Evolutionary conservation across 2,797 vertebrate species (phyloP), one percentile per base, ranked within the genome.

Genomic region (Microctenopoma steveboyesi): DNA sequence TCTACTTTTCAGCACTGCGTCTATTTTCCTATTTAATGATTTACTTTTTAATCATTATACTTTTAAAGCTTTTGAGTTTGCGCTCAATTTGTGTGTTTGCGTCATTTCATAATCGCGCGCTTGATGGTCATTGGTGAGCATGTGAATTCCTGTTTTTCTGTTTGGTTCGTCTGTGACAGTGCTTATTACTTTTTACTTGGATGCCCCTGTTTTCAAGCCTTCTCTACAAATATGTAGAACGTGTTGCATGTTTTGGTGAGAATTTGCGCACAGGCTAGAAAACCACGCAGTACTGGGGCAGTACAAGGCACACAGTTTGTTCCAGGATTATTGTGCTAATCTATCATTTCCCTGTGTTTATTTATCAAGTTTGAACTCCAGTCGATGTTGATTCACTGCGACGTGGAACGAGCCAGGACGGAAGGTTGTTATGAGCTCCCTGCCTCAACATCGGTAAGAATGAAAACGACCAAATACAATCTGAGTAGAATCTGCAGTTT

Each of bases 341-440:
- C 4, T 30, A 10, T 45, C 14, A 1, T 58, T 53, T 9, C 7
- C 2, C 3, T 48, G 35, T 12, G 0, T 74, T 50, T 61, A 62
- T 69, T 27, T 72, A 33, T 89, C 33, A 80, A 97, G 96, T 96
- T 96, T 87, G 95, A 97, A 56, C 91, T 97, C 55, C 95, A 96
- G 30, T 96, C 95, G 81, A 96, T 97, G 96, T 75, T 96, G 89
- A 96, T 97, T 79, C 95, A 95, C 68, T 97, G 96, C 8, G 95
- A 97, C 63, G 92, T 95, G 0, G 89, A 86, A 33, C 71, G 93
- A 61, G 94, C 95, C 18, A 87, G 90, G 64, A 89, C 90, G 39
- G 94, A 96, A 74, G 83, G 87, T 1, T 97, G 96, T 33, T 75
- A 82, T 0, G 92, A 95, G 55, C 92, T 96, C 72, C 91, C 94